Base-by-base conservation (phyloP, 2,888 invertebrate genomes). In the Phortica magna region DNA sequence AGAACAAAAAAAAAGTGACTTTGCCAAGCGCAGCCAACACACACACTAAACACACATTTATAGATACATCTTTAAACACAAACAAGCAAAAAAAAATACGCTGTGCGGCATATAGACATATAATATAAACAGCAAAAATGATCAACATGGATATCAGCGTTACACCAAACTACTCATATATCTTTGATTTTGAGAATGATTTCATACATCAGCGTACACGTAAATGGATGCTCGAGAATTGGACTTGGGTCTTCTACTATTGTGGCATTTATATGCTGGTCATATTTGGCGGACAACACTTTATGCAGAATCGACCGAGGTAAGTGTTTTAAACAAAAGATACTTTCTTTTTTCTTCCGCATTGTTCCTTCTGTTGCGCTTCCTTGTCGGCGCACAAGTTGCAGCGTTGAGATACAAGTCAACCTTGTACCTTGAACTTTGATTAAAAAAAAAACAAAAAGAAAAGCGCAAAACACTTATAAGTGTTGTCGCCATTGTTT, bases 221-320 rank as follows among this genome's bases (percentile, higher is more conserved):
- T 90, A 95, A 95, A 93, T 99, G 98, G 98, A 99, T 99, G 98
- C 95, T 95, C 83, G 95, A 96, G 88, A 97, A 99, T 92, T 99
- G 99, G 99, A 97, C 97, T 77, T 95, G 96, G 90, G 96, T 97
- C 76, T 97, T 98, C 92, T 97, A 98, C 83, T 93, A 93, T 76
- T 94, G 96, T 82, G 97, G 96, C 82, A 93, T 96, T 83, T 99
- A 99, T 92, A 97, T 99, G 95, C 94, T 97, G 80, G 94, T 98
- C 80, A 97, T 99, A 89, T 99, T 98, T 92, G 96, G 96, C 81
- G 98, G 98, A 68, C 98, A 98, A 91, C 95, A 96, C 89, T 96
- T 96, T 90, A 99, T 99, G 99, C 96, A 96, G 91, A 95, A 95
- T 89, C 94, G 99, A 85, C 96, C 96, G 80, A 95, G 97, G 93